Base-by-base conservation (phyloP, 1,140 invertebrate genomes). In the Eriocheir sinensis region DNA sequence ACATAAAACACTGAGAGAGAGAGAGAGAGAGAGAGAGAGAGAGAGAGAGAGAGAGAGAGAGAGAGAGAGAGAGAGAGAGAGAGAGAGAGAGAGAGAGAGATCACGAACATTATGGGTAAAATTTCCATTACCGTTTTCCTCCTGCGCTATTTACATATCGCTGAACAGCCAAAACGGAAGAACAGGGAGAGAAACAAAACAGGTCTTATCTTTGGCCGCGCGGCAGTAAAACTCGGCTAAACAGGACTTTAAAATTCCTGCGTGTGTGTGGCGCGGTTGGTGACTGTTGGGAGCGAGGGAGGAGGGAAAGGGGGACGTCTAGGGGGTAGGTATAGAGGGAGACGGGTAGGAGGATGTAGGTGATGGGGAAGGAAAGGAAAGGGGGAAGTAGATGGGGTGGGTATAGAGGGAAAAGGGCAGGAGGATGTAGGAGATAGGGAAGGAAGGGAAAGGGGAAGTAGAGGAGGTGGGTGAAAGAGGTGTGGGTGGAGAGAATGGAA, bases 11-110 rank as follows among this genome's bases (percentile, higher is more conserved):
- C 34, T 8, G 41, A 12, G 88, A 34, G 88, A 34, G 34, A 15
- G 88, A 89, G 88, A 15, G 41, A 44, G 41, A 89, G 88, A 44
- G 88, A 89, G 88, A 89, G 41, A 44, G 88, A 89, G 88, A 44
- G 30, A 44, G 36, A 89, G 36, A 34, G 30, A 44, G 36, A 89
- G 36, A 44, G 88, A 89, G 88, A 89, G 36, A 12, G 88, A 89
- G 88, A 44, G 88, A 89, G 15, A 34, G 32, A 86, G n/a, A n/a
- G n/a, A n/a, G n/a, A n/a, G n/a, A n/a, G n/a, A n/a, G n/a, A n/a
- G n/a, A n/a, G n/a, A n/a, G n/a, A n/a, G n/a, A n/a, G n/a, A n/a
- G n/a, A n/a, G n/a, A n/a, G n/a, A n/a, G n/a, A n/a, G n/a, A n/a
- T n/a, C n/a, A n/a, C n/a, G n/a, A n/a, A 72, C 60, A n/a, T n/a